A percentile compares a stretch with the other conserved stretches of the same genome.
Evolutionary conservation across 2,113 vertebrate species (phyloP).

Genomic region (Hyaena hyaena): DNA sequence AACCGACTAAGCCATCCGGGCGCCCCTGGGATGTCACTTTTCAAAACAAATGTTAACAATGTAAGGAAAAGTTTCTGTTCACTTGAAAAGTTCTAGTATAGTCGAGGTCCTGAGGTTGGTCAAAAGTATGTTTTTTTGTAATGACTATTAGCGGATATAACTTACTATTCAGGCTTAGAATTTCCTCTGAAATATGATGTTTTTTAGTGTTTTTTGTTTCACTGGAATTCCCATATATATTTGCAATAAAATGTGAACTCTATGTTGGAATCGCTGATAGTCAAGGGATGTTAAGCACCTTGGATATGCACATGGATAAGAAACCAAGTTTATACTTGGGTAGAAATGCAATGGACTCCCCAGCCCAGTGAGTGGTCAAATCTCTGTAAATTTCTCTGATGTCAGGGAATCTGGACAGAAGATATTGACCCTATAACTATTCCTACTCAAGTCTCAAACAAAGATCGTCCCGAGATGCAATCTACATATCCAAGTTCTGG

Average conservation of each 20-base stretch:
- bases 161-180: not conserved
- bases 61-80: not conserved
- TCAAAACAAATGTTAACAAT: not conserved
- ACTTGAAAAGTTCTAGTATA: not conserved
- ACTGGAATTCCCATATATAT: not conserved
- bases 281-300: not conserved
- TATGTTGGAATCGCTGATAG: not conserved
- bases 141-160: not conserved
- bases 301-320: not conserved
- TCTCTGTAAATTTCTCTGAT: not conserved
- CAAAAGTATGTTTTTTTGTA: not conserved
- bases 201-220: slow-evolving; percentile 5
- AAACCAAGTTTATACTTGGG: not conserved
- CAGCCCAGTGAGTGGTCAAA: not conserved
- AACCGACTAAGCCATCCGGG: too few relatives aligned
- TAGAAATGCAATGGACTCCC: not conserved
- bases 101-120: not conserved
- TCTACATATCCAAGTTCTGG: not conserved
- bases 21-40: not conserved
- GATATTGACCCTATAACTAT: not conserved
- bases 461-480: not conserved
- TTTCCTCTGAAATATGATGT: slow-evolving; percentile 18
- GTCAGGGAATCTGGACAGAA: not conserved
- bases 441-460: not conserved
- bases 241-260: not conserved